Evolutionary conservation across 2,113 vertebrate species (phyloP).

Genomic region (Odontophorus gujanensis): DNA sequence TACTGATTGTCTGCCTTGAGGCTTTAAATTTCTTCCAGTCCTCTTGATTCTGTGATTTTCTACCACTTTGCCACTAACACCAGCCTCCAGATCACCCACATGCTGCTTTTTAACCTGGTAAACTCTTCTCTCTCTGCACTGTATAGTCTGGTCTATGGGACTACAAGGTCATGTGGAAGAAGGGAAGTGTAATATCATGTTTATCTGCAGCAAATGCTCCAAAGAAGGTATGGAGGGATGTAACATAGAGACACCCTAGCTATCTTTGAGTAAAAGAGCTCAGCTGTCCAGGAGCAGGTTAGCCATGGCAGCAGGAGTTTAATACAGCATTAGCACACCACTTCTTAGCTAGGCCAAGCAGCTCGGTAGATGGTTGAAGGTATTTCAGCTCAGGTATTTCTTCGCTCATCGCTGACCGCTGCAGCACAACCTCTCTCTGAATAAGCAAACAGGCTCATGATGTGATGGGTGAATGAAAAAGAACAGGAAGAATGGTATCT

Average conservation of each 20-base stretch:
- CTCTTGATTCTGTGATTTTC: background rate
- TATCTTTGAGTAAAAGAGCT: background rate
- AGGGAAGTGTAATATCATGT: background rate
- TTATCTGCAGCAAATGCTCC: background rate
- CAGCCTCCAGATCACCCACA: background rate
- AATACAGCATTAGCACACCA: background rate
- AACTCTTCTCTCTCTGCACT: background rate
- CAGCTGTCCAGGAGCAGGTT: background rate
- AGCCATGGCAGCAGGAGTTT: background rate
- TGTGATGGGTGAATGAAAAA: background rate
- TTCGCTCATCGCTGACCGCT: background rate
- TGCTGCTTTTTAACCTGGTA: background rate
- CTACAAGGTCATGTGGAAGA: background rate
- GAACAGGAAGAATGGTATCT: background rate
- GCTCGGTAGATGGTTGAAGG: background rate
- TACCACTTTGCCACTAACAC: background rate
- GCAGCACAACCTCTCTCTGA: accelerated
- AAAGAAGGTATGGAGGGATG: background rate
- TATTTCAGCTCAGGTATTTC: background rate
- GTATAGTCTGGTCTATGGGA: background rate
- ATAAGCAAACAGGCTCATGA: background rate
- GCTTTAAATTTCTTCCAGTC: constrained; percentile 22
- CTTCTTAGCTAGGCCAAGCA: background rate
- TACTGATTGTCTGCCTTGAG: constrained; percentile 4
- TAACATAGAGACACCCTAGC: background rate